Evolutionary conservation across 2,888 invertebrate genomes (phyloP), one percentile per base, ranked within the genome.

Genomic region (Hemistola chrysoprasaria): DNA sequence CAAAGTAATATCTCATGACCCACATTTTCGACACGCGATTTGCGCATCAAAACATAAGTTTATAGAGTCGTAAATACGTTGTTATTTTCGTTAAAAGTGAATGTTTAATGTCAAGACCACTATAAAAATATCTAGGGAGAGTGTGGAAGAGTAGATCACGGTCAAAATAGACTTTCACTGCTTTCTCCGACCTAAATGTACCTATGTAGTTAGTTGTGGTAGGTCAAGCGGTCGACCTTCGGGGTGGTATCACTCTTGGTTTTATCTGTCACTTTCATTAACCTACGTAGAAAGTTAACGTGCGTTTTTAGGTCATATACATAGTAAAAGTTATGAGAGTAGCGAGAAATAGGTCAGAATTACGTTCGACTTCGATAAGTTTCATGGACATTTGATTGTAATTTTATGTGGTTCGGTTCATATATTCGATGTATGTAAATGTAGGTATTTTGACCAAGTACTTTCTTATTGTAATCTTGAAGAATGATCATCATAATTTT

Each of bases 251-350:
- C 74, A 83, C 83, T 81, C 72, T 81, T 81, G 58, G 62, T 85
- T 84, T 83, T 80, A 74, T 78, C 73, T 65, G 68, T 75, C 79
- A 83, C 84, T 85, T 83, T 84, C 83, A 69, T 76, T 81, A 65
- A 69, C 71, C 63, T 62, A 56, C 49, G 66, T 64, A 71, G 78
- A 79, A 78, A 81, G 79, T 79, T 64, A 64, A 75, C 73, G 73
- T 68, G 66, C 56, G 40, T 53, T 57, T 72, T 68, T 71, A 59
- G 66, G 71, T 64, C 65, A 50, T 47, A 33, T 65, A 63, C 54
- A 61, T 16, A 16, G 67, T 64, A 65, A 73, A 62, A 67, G 69
- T 64, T 53, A 49, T 43, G 38, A 44, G 53, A 50, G 42, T 30
- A 47, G 47, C 8, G n/a, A 24, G 43, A 68, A 58, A 56, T 63